Evolutionary conservation across 2,888 invertebrate species (phyloP).

Genomic region (Macrophya annulata): DNA sequence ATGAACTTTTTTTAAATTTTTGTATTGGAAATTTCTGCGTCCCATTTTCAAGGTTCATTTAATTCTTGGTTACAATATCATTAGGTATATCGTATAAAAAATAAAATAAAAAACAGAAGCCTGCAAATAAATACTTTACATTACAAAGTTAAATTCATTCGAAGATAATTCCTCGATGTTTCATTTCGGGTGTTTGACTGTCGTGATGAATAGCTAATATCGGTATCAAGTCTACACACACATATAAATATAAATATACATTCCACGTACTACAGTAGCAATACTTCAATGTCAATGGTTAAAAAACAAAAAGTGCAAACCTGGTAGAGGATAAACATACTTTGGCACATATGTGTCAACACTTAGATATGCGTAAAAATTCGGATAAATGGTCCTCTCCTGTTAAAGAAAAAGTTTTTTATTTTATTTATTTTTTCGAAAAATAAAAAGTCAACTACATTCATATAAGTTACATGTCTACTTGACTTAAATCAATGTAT

Average conservation of each 20-base stretch:
- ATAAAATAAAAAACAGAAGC: neutral
- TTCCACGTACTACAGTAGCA: neutral
- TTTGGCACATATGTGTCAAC: conserved; percentile 38
- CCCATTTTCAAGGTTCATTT: neutral
- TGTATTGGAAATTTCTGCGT: neutral
- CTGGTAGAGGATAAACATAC: conserved; percentile 13
- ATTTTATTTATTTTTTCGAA: neutral
- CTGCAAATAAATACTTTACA: neutral
- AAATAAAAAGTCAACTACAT: neutral
- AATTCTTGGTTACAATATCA: neutral
- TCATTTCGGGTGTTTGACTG: conserved; percentile 19
- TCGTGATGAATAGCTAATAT: conserved; percentile 27
- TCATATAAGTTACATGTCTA: neutral
- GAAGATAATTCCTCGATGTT: conserved; percentile 8
- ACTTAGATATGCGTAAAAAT: neutral
- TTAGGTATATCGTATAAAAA: neutral
- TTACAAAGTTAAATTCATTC: neutral
- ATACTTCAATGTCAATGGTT: conserved; percentile 28
- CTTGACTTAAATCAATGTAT: neutral
- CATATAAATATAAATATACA: neutral
- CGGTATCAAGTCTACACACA: conserved; percentile 12
- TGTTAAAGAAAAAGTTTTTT: neutral
- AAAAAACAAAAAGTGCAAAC: conserved; percentile 25
- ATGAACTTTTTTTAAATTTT: neutral
- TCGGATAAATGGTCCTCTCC: conserved; percentile 5